Base-by-base conservation (phyloP, 2,113 vertebrate genomes). In the Beaufortia kweichowensis region DNA sequence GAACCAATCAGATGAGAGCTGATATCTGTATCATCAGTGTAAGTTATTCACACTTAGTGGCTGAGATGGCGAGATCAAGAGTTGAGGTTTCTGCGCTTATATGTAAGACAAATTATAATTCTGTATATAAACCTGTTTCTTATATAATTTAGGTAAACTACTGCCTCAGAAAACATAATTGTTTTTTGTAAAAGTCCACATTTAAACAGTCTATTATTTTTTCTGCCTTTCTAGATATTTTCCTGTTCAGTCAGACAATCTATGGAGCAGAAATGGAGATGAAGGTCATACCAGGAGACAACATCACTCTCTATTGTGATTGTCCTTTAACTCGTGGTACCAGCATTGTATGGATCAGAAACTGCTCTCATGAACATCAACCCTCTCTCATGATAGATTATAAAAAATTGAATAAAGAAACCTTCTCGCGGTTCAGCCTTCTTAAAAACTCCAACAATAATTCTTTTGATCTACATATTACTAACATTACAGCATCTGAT, bases 401-500 rank as follows among this genome's bases (percentile, higher is more conserved):
- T 2, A 17, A 0, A 0, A 39, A 23, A 4, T 1, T 1, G 23
- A 0, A 0, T 7, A 1, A 28, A 1, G 14, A 26, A 7, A 5
- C 0, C 10, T 26, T 53, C 21, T 29, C 57, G n/a, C 72, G 41
- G 29, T 79, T 62, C n/a, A 65, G 1, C 15, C 33, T 43, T 12
- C 6, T 35, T 3, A 14, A 35, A n/a, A 79, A 85, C 21, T 0
- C 0, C 0, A 67, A 8, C 4, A 66, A 12, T 24, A 41, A 50
- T 1, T 43, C 73, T 6, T 3, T 43, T 11, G 57, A 55, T 66
- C 46, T 85, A 39, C 33, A 62, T 66, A 83, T 85, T 26, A 39
- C 21, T 11, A 85, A 83, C 61, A 28, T 85, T 15, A 78, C 72
- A 48, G 69, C 64, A 6, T 70, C 69, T 71, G 68, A 85, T 11